Conservation (phyloP, 2,113 vertebrate species). For the Struthidea cinerea region DNA sequence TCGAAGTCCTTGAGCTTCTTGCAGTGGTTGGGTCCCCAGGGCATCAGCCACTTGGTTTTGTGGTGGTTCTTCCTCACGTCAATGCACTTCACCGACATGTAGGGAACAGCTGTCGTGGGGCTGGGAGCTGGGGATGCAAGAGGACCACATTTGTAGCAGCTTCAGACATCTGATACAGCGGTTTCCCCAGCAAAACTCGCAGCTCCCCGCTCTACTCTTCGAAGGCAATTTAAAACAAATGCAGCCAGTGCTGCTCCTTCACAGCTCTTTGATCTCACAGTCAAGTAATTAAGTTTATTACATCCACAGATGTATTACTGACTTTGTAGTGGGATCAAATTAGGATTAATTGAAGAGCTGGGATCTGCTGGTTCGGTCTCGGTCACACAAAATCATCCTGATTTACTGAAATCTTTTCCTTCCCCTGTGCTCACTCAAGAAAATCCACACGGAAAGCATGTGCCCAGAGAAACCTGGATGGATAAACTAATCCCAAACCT, state of each 20-base stretch:
- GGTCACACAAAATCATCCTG: background rate
- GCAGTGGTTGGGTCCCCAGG: conserved; percentile 89
- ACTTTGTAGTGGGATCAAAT: background rate
- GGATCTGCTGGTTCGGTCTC: background rate
- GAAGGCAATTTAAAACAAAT: background rate
- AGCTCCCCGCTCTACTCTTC: background rate
- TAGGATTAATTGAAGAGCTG: background rate
- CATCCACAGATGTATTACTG: background rate
- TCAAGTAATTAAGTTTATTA: background rate
- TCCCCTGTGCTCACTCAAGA: background rate
- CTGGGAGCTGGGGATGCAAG: conserved; percentile 80
- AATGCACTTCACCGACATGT: conserved; percentile 88
- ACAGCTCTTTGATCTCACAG: background rate
- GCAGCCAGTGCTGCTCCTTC: background rate
- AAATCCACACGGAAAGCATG: background rate
- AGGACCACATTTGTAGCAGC: background rate
- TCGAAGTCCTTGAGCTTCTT: conserved; percentile 86
- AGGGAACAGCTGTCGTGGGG: conserved; percentile 83
- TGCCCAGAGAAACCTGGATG: background rate
- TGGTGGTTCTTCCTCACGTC: conserved; percentile 80
- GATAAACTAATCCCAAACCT: background rate
- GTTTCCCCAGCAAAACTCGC: background rate
- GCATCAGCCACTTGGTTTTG: conserved; percentile 87
- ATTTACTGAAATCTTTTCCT: background rate
- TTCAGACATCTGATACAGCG: background rate